Percentiles rank a stretch among this genome's conserved stretches.
Evolutionary conservation across 2,113 vertebrate species (phyloP).

Genomic region (Platysteira castanea): DNA sequence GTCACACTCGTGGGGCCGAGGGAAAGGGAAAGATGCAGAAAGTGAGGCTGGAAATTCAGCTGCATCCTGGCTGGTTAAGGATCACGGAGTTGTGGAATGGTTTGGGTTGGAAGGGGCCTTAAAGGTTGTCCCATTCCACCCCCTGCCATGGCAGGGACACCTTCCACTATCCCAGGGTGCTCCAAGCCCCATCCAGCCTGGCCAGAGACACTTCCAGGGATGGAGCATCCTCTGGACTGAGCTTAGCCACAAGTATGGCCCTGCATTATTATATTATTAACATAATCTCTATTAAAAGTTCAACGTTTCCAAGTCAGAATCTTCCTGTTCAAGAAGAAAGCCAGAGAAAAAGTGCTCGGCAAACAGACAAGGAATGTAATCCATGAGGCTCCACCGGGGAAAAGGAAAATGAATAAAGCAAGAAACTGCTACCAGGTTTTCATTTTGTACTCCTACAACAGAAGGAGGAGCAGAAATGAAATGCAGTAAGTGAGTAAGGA

Average conservation of each 20-base stretch:
- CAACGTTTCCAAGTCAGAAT: background rate
- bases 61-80: background rate
- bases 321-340: background rate
- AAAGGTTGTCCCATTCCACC: background rate
- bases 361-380: background rate
- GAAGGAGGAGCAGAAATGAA: background rate
- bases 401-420: background rate
- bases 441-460: background rate
- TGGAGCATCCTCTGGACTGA: background rate
- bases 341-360: background rate
- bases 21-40: background rate
- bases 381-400: background rate
- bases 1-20: accelerated
- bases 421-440: background rate
- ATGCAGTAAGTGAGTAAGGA: background rate
- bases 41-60: background rate
- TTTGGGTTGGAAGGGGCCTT: background rate
- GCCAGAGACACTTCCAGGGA: background rate
- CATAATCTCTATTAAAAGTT: background rate
- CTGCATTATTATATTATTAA: background rate
- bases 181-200: background rate
- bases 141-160: background rate
- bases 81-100: background rate
- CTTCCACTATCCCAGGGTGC: background rate
- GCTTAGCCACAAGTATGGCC: background rate